Percentiles rank a stretch among this genome's conserved stretches.
These are phyloP conservation scores for Odontophorus gujanensis DNA, from an alignment of 2,113 vertebrate genomes.

Conservation along the genomic window DNA sequence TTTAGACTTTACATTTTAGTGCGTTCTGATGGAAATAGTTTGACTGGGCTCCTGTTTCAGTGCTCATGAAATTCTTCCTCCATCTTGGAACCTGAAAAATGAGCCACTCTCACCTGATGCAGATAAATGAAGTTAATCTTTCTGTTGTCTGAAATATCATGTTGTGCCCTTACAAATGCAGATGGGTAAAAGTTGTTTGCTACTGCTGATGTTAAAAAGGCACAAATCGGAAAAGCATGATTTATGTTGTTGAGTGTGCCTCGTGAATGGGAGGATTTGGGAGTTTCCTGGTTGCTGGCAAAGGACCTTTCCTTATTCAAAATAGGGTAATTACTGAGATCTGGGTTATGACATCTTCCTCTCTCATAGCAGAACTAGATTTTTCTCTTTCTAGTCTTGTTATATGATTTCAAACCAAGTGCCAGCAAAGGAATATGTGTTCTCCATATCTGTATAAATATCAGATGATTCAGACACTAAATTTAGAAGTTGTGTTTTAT, in stretches of 20 bases:
- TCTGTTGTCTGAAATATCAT: fast-evolving
- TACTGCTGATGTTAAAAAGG: background rate
- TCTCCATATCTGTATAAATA: background rate
- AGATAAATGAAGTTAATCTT: background rate
- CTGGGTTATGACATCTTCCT: background rate
- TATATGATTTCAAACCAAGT: background rate
- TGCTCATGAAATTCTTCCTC: background rate
- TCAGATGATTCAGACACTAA: background rate
- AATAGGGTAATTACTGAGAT: background rate
- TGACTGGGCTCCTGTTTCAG: background rate
- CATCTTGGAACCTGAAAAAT: background rate
- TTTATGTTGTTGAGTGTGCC: background rate
- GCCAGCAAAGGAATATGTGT: background rate
- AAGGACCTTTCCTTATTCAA: background rate
- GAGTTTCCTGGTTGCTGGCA: background rate
- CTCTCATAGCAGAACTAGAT: background rate
- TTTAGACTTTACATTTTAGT: background rate
- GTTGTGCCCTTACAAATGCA: background rate
- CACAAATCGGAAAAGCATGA: background rate
- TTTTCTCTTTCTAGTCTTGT: background rate
- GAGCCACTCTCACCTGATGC: background rate
- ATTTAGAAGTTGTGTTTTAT: background rate
- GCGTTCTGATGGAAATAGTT: background rate
- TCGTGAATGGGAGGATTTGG: background rate
- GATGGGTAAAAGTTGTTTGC: background rate